Evolutionary conservation across 2,888 invertebrate genomes (phyloP).

Genomic region (Phortica magna): DNA sequence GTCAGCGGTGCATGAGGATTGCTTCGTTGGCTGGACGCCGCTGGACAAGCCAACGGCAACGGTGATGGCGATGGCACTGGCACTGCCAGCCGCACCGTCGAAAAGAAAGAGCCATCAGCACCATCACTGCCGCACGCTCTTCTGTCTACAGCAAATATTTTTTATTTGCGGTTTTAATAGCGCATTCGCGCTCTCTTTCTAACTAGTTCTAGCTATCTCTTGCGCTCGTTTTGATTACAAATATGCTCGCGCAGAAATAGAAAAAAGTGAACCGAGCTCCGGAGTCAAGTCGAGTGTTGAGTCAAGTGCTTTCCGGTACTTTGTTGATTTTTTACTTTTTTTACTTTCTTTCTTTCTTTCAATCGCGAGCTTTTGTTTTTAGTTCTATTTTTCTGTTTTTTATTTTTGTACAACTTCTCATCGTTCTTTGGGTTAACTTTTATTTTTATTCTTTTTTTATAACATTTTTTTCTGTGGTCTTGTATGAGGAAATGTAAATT

Average conservation of each 20-base stretch:
- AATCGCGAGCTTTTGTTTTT: slow-evolving; percentile 2
- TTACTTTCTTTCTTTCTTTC: background rate
- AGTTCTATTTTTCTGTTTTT: background rate
- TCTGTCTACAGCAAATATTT: slow-evolving; percentile 3
- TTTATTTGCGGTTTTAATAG: slow-evolving; percentile 53
- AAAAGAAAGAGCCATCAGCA: background rate
- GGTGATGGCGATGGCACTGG: background rate
- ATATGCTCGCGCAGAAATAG: background rate
- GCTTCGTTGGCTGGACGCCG: background rate
- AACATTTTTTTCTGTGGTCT: slow-evolving; percentile 49
- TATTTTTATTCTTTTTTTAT: slow-evolving; percentile 55
- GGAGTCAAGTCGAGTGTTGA: slow-evolving; percentile 24
- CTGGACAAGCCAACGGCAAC: background rate
- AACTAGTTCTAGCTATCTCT: slow-evolving; percentile 29
- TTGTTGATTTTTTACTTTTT: slow-evolving; percentile 16
- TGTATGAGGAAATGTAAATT: slow-evolving; percentile 68
- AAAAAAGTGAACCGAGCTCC: slow-evolving; percentile 6
- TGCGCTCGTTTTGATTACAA: slow-evolving; percentile 26
- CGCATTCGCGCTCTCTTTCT: slow-evolving; percentile 48
- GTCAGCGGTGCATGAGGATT: slow-evolving; percentile 42
- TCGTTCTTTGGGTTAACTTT: slow-evolving; percentile 30
- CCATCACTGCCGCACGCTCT: background rate
- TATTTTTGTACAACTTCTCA: slow-evolving; percentile 7
- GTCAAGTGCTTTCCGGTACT: slow-evolving; percentile 31
- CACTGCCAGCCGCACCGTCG: background rate